phyloP scores from a whole-genome alignment of 92 coral and sea anemone species.

The Palythoa grandiflora region DNA sequence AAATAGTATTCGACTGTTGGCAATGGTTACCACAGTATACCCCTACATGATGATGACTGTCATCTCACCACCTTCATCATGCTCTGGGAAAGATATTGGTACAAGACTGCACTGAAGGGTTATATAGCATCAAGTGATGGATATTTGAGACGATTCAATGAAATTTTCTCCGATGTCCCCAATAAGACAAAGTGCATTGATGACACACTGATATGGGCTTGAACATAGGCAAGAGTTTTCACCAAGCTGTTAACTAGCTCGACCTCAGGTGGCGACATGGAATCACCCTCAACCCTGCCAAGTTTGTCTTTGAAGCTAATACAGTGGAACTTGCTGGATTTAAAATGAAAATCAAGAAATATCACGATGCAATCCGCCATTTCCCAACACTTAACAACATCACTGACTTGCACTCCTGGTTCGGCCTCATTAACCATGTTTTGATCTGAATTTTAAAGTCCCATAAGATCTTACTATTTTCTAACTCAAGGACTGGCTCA shows the following conservation, averaged over 20 bases:
- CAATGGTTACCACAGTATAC: too few species aligned
- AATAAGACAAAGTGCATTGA: conserved; percentile 23
- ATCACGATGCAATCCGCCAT: not conserved
- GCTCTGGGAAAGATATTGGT: too few species aligned
- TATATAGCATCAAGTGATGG: conserved; percentile 53
- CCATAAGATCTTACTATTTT: too few species aligned
- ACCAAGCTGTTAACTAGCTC: not conserved
- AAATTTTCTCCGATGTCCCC: not conserved
- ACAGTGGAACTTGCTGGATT: not conserved
- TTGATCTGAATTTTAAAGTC: too few species aligned
- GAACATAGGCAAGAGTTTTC: not conserved
- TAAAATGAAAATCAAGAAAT: not conserved
- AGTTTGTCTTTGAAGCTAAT: not conserved
- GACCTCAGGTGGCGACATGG: conserved; percentile 23
- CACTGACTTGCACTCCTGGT: too few species aligned
- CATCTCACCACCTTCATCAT: too few species aligned
- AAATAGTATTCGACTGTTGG: too few species aligned
- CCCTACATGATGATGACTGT: too few species aligned
- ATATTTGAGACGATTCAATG: conserved; percentile 37
- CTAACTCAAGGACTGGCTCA: too few species aligned
- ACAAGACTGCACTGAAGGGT: conserved; percentile 47
- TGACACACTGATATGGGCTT: conserved; percentile 5
- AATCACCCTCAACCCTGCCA: not conserved
- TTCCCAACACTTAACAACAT: not conserved
- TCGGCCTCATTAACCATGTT: too few species aligned